Evolutionary conservation across 2,113 vertebrate genomes (phyloP).

Genomic region (Baryphthengus martii): DNA sequence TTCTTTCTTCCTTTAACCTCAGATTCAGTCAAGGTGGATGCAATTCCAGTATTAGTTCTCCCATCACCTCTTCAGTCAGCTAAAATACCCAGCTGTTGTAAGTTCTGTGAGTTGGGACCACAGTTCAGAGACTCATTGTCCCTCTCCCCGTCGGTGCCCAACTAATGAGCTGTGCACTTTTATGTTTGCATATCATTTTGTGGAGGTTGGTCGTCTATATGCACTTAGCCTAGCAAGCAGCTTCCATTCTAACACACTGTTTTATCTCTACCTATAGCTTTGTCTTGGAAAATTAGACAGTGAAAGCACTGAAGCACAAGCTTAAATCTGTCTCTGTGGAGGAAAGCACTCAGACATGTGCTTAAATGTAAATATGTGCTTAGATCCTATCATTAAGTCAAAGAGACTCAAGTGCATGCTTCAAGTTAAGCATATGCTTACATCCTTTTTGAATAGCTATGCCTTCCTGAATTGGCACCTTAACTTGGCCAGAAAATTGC

Average conservation of each 20-base stretch:
- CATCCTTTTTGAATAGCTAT: constrained; percentile 7
- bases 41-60: background rate
- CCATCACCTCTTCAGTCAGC: background rate
- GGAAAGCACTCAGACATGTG: constrained; percentile 49
- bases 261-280: constrained; percentile 30
- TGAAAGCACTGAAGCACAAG: constrained; percentile 56
- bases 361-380: constrained; percentile 66
- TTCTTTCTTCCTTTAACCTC: background rate
- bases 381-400: constrained; percentile 63
- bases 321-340: constrained; percentile 45
- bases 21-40: background rate
- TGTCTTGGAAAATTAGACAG: constrained; percentile 53
- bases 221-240: background rate
- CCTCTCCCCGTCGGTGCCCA: background rate
- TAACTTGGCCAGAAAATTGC: background rate
- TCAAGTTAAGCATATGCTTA: constrained; percentile 52
- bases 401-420: constrained; percentile 51
- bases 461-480: constrained; percentile 28
- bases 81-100: background rate
- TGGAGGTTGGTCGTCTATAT: constrained; percentile 25
- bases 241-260: background rate
- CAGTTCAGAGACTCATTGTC: constrained; percentile 13
- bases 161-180: constrained; percentile 34
- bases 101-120: background rate
- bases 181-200: constrained; percentile 44